Percentiles rank a stretch among this genome's conserved stretches.
Conservation (phyloP, 2,888 invertebrate species). For the Ernsta delagoae region DNA sequence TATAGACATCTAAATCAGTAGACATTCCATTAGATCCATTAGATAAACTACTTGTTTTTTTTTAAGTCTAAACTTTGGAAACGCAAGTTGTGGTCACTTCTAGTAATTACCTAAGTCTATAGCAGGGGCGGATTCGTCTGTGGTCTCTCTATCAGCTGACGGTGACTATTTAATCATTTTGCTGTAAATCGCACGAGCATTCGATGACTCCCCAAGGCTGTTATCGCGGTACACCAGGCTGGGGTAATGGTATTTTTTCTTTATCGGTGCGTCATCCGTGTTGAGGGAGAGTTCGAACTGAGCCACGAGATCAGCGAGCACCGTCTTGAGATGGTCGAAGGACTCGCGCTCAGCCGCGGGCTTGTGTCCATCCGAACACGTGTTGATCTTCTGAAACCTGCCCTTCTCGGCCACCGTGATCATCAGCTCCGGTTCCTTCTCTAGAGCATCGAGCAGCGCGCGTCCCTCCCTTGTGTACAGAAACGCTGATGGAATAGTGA, state of each 20-base stretch:
- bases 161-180: background rate
- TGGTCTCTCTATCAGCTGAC: background rate
- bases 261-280: conserved; percentile 51
- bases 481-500: conserved; percentile 93
- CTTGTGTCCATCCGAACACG: conserved; percentile 53
- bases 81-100: no score
- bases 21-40: no score
- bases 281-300: conserved; percentile 67
- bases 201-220: background rate
- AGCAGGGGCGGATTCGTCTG: background rate
- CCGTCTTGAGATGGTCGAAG: conserved; percentile 75
- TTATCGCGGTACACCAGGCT: conserved; percentile 8
- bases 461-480: conserved; percentile 92
- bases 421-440: conserved; percentile 80
- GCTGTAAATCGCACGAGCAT: background rate
- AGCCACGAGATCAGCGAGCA: conserved; percentile 67
- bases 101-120: no score
- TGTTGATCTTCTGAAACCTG: conserved; percentile 59
- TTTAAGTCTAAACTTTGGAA: no score
- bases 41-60: no score
- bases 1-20: no score
- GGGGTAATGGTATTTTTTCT: background rate
- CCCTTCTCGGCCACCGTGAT: conserved; percentile 82
- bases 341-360: conserved; percentile 58
- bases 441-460: conserved; percentile 86